Evolutionary conservation across 2,113 vertebrate genomes (phyloP), one percentile per base, ranked within the genome.

Genomic region (Aramus guarauna): DNA sequence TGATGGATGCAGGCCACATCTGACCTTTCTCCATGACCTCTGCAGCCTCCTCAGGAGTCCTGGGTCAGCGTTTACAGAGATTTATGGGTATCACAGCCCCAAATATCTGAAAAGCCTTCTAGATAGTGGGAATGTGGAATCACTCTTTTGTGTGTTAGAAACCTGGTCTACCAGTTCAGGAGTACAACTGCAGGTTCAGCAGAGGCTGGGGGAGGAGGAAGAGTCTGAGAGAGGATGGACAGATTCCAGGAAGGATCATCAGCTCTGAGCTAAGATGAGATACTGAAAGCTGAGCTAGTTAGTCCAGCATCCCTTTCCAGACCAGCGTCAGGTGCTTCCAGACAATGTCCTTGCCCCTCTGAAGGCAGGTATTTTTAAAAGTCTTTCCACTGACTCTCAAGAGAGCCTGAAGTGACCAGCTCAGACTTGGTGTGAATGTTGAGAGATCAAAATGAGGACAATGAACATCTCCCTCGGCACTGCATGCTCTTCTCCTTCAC

Each of bases 61-160:
- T 43, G 50, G 37, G 14, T 60, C 62, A 73, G 32, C 36, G 20
- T 73, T 76, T 68, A 24, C 6, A 79, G 39, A 73, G 23, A 56
- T 43, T 21, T 50, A n/a, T 0, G 6, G 23, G 7, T 60, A 43
- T 23, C 26, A 36, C 21, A 52, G 34, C 55, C 7, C 9, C 20
- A 75, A 56, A 32, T 85, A 36, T 47, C 36, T 47, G 59, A 41
- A 85, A 88, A 52, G 2, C 1, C 17, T 34, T 56, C 17, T 55
- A 34, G 58, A 6, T 3, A 64, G 15, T 18, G 9, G 27, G 12
- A 75, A 1, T 0, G 0, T 59, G 26, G n/a, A 19, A 29, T 63
- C 47, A 62, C 11, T 66, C 20, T 43, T 67, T 19, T 75, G 7
- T 37, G 9, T 74, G 29, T 29, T 41, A 9, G 21, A 76, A 85